Evolutionary conservation across 1,140 invertebrate genomes (phyloP).

Genomic region (Semibalanus balanoides): DNA sequence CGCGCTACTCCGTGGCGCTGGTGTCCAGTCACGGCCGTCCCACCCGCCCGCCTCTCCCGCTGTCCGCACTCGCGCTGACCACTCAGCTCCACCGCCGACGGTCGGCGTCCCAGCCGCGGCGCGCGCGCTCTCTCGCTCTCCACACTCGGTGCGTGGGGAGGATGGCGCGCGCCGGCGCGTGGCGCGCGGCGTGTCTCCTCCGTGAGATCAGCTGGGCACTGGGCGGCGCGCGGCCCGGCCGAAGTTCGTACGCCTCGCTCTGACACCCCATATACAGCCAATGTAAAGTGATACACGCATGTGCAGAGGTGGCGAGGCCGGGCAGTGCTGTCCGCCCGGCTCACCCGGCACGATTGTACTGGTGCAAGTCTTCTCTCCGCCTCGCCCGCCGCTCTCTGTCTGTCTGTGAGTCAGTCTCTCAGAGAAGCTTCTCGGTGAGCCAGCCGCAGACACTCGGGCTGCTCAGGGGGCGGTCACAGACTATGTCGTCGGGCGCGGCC

Average conservation of each 20-base stretch:
- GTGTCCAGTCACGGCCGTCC: too few species aligned
- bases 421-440: neutral
- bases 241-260: too few species aligned
- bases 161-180: too few species aligned
- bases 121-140: too few species aligned
- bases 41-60: neutral
- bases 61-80: neutral
- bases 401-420: too few species aligned
- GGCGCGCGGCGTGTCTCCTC: neutral
- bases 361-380: neutral
- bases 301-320: neutral
- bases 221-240: too few species aligned
- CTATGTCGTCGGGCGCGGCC: neutral
- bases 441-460: neutral
- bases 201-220: too few species aligned
- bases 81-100: neutral
- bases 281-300: neutral
- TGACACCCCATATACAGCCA: neutral
- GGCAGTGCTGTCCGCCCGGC: neutral
- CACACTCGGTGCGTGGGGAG: too few species aligned
- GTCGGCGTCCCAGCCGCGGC: neutral
- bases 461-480: neutral
- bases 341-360: neutral
- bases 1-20: too few species aligned
- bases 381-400: too few species aligned